phyloP scores from a whole-genome alignment of 2,888 invertebrate species.

The Geotrupes spiniger region DNA sequence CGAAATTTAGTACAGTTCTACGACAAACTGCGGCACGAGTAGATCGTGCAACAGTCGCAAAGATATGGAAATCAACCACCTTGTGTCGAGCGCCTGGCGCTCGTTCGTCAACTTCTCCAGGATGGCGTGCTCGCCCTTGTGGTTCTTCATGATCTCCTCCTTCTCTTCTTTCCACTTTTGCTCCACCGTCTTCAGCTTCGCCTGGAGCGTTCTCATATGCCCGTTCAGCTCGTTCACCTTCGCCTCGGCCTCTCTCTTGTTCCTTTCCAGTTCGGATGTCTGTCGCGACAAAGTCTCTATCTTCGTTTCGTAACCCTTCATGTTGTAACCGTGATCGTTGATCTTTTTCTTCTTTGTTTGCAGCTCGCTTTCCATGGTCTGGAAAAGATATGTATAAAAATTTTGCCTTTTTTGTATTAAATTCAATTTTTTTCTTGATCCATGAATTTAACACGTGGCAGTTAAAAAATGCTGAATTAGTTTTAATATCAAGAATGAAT shows the following conservation, averaged over 20 bases:
- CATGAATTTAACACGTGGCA: too few species aligned
- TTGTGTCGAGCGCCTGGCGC: conserved; percentile 41
- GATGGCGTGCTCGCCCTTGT: conserved; percentile 38
- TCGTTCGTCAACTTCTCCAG: conserved; percentile 41
- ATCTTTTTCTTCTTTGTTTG: conserved; percentile 36
- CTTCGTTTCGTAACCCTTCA: conserved; percentile 41
- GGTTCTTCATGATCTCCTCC: conserved; percentile 39
- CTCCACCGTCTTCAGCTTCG: conserved; percentile 41
- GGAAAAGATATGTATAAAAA: too few species aligned
- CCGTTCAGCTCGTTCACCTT: conserved; percentile 40
- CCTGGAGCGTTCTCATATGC: conserved; percentile 39
- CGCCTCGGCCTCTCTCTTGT: conserved; percentile 47
- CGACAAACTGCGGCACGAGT: conserved; percentile 36
- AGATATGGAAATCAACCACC: conserved; percentile 47
- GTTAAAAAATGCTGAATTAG: too few species aligned
- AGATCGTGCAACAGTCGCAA: conserved; percentile 45
- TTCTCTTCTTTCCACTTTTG: conserved; percentile 42
- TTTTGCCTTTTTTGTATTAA: too few species aligned
- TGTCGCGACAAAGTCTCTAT: conserved; percentile 48
- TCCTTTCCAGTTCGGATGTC: conserved; percentile 49
- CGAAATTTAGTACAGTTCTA: conserved; percentile 13
- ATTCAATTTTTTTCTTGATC: too few species aligned
- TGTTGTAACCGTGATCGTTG: conserved; percentile 11
- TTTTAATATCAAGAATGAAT: too few species aligned
- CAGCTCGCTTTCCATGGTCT: conserved; percentile 40